Evolutionary conservation across 2,888 invertebrate species (phyloP).

Genomic region (Scelioninae gen. 2): DNA sequence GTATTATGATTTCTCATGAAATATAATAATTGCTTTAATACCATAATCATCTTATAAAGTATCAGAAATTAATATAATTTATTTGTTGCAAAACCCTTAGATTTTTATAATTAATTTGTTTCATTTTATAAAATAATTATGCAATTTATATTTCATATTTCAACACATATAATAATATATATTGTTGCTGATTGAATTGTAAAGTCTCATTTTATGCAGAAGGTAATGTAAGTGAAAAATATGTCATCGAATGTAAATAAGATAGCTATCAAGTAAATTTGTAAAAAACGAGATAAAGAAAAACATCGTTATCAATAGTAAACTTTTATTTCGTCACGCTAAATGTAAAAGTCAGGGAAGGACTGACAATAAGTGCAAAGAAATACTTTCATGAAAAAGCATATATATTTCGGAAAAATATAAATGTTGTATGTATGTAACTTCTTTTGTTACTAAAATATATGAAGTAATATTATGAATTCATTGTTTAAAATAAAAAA

Average conservation of each 20-base stretch:
- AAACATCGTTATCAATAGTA: no score
- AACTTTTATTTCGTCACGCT: no score
- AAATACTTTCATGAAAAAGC: constrained; percentile 39
- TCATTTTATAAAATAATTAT: no score
- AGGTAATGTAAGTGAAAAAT: constrained; percentile 33
- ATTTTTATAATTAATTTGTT: no score
- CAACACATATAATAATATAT: no score
- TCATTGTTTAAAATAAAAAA: constrained; percentile 16
- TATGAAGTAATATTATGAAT: constrained; percentile 16
- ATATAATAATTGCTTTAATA: no score
- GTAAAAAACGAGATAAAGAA: constrained; percentile 38
- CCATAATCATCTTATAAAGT: no score
- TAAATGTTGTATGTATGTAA: constrained; percentile 56
- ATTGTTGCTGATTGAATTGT: no score
- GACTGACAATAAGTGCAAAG: constrained; percentile 70
- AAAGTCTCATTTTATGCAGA: neutral
- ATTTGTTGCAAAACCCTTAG: no score
- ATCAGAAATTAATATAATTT: no score
- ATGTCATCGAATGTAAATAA: constrained; percentile 59
- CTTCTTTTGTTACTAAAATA: constrained; percentile 21
- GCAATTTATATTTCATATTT: neutral
- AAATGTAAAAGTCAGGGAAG: constrained; percentile 66
- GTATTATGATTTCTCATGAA: no score
- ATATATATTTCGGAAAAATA: constrained; percentile 49
- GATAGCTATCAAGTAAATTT: constrained; percentile 38